Conservation (phyloP, 2,888 invertebrate species). For the Byasa hedistus region DNA sequence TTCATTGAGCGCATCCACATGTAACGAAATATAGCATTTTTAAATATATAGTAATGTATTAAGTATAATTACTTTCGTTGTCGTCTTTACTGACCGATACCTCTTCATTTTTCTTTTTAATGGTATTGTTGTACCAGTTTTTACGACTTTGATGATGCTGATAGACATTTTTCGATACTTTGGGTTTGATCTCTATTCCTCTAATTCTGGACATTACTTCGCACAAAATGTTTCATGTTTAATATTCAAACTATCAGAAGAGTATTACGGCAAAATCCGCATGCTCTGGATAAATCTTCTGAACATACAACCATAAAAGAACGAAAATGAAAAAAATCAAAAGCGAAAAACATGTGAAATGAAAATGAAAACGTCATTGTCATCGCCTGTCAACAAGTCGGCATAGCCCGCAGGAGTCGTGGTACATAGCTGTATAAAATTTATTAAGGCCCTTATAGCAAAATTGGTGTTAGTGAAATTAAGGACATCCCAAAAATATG, state of each 20-base stretch:
- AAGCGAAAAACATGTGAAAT: constrained; percentile 26
- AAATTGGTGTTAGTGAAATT: no score
- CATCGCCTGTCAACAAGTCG: neutral
- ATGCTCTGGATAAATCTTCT: no score
- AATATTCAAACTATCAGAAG: constrained; percentile 7
- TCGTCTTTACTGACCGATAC: constrained; percentile 55
- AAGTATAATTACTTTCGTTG: constrained; percentile 54
- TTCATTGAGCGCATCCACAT: no score
- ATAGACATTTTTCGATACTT: constrained; percentile 39
- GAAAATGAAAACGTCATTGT: constrained; percentile 18
- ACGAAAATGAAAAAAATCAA: constrained; percentile 22
- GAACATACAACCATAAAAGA: neutral
- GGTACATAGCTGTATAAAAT: no score
- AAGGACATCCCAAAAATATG: no score
- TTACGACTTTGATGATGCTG: constrained; percentile 50
- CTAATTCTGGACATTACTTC: constrained; percentile 65
- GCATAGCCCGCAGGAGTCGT: no score
- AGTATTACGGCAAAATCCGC: neutral
- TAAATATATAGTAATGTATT: no score
- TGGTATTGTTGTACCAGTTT: constrained; percentile 52
- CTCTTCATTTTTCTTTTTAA: constrained; percentile 54
- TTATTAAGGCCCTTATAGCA: no score
- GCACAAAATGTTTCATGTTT: constrained; percentile 25
- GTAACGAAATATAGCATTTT: no score
- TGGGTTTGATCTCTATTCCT: constrained; percentile 63